Percentiles rank a stretch among this genome's conserved stretches.
Conservation (phyloP, 2,888 invertebrate species). For the Stictocephala bisonia region DNA sequence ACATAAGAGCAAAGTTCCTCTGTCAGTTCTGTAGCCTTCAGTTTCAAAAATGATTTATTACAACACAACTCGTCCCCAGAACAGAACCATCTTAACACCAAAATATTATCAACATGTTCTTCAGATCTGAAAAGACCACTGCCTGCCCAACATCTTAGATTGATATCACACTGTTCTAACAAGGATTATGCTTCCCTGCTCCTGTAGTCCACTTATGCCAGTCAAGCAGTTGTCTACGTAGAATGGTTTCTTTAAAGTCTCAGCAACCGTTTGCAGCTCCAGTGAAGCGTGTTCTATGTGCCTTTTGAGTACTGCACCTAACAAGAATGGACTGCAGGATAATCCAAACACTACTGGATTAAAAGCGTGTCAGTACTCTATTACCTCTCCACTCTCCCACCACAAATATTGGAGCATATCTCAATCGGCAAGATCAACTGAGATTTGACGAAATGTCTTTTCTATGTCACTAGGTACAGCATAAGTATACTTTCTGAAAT, state of each 20-base stretch:
- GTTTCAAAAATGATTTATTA: no score
- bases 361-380: slow-evolving; percentile 24
- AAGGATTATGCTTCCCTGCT: neutral
- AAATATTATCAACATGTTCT: no score
- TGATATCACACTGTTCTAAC: no score
- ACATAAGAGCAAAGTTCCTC: no score
- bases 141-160: no score
- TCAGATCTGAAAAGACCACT: no score
- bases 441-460: slow-evolving; percentile 54
- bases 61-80: no score
- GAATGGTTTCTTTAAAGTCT: neutral
- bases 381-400: slow-evolving; percentile 34
- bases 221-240: slow-evolving; percentile 44
- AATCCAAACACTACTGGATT: slow-evolving; percentile 25
- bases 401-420: slow-evolving; percentile 28
- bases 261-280: neutral
- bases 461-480: slow-evolving; percentile 55
- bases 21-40: no score
- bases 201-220: slow-evolving; percentile 9
- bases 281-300: neutral
- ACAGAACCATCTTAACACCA: no score
- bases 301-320: neutral
- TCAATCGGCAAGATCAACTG: slow-evolving; percentile 13
- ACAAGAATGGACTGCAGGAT: neutral
- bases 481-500: slow-evolving; percentile 53